A percentile compares a stretch with the other conserved stretches of the same genome.
Evolutionary conservation across 2,888 invertebrate genomes (phyloP).

Genomic region (Gerris lacustris): DNA sequence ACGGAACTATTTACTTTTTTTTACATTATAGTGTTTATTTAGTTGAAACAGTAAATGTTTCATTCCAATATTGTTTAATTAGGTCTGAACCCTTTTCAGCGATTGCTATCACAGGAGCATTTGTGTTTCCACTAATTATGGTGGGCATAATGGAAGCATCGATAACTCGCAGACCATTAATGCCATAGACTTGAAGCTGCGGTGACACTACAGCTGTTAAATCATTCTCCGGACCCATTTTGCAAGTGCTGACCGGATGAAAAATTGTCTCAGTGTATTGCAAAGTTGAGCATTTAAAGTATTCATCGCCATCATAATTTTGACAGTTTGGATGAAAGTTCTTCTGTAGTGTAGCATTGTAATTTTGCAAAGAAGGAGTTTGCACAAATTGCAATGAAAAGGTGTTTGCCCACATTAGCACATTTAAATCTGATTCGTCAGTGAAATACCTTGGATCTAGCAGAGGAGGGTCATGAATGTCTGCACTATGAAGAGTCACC

Average conservation of each 20-base stretch:
- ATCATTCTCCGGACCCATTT: conserved; percentile 74
- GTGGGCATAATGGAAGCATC: conserved; percentile 83
- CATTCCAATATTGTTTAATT: conserved; percentile 67
- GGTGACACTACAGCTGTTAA: conserved; percentile 68
- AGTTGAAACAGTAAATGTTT: conserved; percentile 4
- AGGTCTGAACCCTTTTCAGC: conserved; percentile 80
- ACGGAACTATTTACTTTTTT: too few species aligned
- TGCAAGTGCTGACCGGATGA: conserved; percentile 74
- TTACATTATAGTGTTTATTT: too few species aligned
- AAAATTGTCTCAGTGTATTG: conserved; percentile 80
- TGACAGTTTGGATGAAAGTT: background rate
- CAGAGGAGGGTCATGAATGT: background rate
- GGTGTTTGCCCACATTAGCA: background rate
- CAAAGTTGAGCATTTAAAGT: conserved; percentile 38
- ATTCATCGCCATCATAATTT: background rate
- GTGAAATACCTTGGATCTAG: conserved; percentile 6
- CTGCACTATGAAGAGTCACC: background rate
- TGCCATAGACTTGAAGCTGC: conserved; percentile 59
- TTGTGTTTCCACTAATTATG: conserved; percentile 61
- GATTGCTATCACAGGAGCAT: conserved; percentile 78
- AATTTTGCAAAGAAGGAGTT: background rate
- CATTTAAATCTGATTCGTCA: background rate
- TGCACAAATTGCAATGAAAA: background rate
- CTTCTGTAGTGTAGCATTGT: background rate
- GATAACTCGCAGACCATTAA: conserved; percentile 63